Evolutionary conservation across 2,888 invertebrate genomes (phyloP).

Genomic region (Spisula subtruncata): DNA sequence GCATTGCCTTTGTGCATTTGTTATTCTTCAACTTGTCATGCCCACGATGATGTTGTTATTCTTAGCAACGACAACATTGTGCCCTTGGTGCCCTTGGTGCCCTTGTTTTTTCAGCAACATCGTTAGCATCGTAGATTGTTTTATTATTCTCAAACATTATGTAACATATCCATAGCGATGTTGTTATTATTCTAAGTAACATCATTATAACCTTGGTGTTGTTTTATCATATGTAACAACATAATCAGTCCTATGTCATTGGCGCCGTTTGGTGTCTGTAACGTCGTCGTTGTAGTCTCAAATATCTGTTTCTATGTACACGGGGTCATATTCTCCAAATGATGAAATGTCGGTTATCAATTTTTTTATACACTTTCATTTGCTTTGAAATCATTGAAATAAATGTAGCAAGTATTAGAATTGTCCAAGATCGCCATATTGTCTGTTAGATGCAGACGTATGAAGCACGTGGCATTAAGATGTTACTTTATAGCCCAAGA

Average conservation of each 20-base stretch:
- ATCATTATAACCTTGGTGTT: too few species aligned
- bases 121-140: too few species aligned
- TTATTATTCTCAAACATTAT: too few species aligned
- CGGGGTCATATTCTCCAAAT: background rate
- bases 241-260: background rate
- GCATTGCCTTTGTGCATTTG: too few species aligned
- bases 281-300: background rate
- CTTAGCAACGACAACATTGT: too few species aligned
- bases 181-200: too few species aligned
- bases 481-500: conserved; percentile 19
- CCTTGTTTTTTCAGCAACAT: too few species aligned
- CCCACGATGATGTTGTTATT: too few species aligned
- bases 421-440: conserved; percentile 1
- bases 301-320: background rate
- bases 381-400: background rate
- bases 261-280: background rate
- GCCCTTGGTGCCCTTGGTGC: too few species aligned
- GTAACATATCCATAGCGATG: too few species aligned
- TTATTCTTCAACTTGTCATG: too few species aligned
- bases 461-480: background rate
- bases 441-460: background rate
- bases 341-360: background rate
- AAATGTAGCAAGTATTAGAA: conserved; percentile 11
- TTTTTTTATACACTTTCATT: background rate
- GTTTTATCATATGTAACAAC: too few species aligned